A percentile compares a stretch with the other conserved stretches of the same genome.
Conservation (phyloP, 2,888 invertebrate genomes). For the Catocala fraxini region DNA sequence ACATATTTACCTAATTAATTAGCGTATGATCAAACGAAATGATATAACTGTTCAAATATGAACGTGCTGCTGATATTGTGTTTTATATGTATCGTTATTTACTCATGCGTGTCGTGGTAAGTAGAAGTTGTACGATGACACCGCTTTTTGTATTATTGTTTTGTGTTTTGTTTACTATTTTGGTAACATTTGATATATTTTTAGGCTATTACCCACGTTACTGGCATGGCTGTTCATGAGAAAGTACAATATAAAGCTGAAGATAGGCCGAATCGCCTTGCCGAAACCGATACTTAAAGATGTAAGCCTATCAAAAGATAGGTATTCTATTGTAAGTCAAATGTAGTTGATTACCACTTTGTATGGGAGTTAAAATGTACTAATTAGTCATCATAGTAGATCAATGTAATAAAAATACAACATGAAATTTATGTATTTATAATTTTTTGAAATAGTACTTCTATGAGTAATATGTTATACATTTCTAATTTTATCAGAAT, state of each 20-base stretch:
- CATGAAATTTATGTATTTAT: too few species aligned
- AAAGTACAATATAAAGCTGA: constrained; percentile 92
- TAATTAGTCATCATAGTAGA: too few species aligned
- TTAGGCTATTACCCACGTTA: constrained; percentile 92
- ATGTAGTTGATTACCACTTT: constrained; percentile 13
- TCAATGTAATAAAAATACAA: too few species aligned
- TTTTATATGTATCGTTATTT: constrained; percentile 78
- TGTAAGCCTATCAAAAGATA: constrained; percentile 93
- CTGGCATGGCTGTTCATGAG: constrained; percentile 94
- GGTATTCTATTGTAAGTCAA: constrained; percentile 91
- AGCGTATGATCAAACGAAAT: constrained; percentile 50
- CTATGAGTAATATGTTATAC: too few species aligned
- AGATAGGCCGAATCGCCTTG: constrained; percentile 94
- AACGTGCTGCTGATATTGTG: constrained; percentile 72
- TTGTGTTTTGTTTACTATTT: constrained; percentile 62
- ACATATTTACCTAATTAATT: constrained; percentile 45
- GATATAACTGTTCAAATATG: constrained; percentile 66
- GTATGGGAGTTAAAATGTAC: background rate
- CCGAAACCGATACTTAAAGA: constrained; percentile 93
- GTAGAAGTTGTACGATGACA: constrained; percentile 51
- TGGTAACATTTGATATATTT: constrained; percentile 57
- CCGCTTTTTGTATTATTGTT: constrained; percentile 69
- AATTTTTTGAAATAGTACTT: too few species aligned
- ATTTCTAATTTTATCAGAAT: too few species aligned
- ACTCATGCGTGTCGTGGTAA: constrained; percentile 89